Conservation (phyloP, 2,113 vertebrate genomes). For the Nematolebias whitei region DNA sequence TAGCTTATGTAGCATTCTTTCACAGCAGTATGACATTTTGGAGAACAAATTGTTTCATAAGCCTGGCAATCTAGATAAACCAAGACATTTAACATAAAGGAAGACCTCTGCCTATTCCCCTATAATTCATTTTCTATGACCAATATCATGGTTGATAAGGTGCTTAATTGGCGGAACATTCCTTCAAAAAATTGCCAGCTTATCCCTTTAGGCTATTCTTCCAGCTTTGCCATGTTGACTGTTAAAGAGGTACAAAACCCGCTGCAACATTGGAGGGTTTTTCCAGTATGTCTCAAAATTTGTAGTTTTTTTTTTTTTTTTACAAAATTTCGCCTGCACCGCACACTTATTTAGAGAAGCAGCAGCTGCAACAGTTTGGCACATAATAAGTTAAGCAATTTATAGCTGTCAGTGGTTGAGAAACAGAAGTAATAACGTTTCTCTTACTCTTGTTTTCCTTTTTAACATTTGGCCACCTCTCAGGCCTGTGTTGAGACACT, state of each 20-base stretch:
- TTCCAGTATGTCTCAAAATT: constrained; percentile 11
- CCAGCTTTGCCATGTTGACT: background rate
- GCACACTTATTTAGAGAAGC: constrained; percentile 44
- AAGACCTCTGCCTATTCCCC: no score
- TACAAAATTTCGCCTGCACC: constrained; percentile 30
- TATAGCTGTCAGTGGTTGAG: constrained; percentile 25
- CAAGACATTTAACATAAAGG: no score
- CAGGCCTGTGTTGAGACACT: background rate
- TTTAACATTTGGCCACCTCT: constrained; percentile 23
- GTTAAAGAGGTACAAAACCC: background rate
- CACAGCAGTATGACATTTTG: no score
- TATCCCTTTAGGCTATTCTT: no score
- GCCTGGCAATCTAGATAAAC: no score
- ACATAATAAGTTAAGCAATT: constrained; percentile 51
- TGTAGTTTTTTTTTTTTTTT: constrained; percentile 12
- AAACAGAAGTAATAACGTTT: constrained; percentile 54
- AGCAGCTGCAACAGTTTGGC: constrained; percentile 24
- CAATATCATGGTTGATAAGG: no score
- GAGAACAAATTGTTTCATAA: no score
- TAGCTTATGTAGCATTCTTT: no score
- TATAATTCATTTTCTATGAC: no score
- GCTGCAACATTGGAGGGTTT: background rate
- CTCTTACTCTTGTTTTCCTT: constrained; percentile 13
- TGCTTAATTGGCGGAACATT: no score
- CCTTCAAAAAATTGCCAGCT: no score